Conservation (phyloP, 2,797 vertebrate genomes). For the Balearica regulorum region DNA sequence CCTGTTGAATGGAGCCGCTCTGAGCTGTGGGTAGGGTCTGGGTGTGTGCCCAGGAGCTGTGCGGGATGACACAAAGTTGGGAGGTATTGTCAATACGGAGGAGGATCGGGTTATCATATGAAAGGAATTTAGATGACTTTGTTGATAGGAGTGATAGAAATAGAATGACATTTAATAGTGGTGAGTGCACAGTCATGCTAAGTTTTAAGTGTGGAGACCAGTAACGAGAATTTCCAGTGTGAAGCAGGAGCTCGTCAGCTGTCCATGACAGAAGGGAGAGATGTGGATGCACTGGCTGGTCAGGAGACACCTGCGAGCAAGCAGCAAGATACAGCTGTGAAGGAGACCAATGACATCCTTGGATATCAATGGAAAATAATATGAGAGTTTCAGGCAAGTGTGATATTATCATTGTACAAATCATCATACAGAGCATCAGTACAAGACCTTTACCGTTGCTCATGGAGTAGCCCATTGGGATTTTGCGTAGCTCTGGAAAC, state of each 20-base stretch:
- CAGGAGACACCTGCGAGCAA: not conserved
- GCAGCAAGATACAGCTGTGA: not conserved
- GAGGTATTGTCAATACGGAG: not conserved
- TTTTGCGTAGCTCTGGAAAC: not conserved
- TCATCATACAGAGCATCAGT: not conserved
- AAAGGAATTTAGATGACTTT: slow-evolving; percentile 21
- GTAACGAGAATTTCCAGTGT: not conserved
- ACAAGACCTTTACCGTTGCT: not conserved
- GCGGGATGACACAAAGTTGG: not conserved
- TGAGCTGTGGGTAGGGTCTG: not conserved
- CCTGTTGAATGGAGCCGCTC: not conserved
- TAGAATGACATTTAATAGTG: not conserved
- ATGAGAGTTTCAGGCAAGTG: not conserved
- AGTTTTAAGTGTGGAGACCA: not conserved
- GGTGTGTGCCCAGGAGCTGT: not conserved
- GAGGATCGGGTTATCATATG: not conserved
- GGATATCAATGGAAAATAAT: not conserved
- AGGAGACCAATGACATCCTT: not conserved
- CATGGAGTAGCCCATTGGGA: not conserved
- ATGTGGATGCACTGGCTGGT: not conserved
- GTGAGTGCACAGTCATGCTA: not conserved
- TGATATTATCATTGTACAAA: not conserved
- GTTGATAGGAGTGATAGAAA: not conserved
- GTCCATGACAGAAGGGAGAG: not conserved
- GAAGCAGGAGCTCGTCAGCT: not conserved